Conservation (phyloP, 2,888 invertebrate genomes). For the Drosophila prostipennis region DNA sequence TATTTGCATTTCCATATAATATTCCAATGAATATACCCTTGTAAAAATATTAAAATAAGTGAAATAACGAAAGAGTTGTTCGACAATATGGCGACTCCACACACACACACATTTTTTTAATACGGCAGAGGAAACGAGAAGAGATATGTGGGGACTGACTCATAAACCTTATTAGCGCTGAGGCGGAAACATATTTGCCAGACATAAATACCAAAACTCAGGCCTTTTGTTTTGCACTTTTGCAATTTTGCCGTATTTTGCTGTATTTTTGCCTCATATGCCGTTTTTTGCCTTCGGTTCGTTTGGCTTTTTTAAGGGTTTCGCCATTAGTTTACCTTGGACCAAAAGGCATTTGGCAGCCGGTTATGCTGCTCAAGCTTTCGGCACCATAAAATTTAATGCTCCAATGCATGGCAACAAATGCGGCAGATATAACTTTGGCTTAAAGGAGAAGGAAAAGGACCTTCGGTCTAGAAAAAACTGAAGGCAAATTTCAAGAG, state of each 20-base stretch:
- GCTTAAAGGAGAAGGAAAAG: neutral
- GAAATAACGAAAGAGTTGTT: conserved; percentile 64
- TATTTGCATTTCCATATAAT: neutral
- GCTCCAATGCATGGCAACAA: conserved; percentile 75
- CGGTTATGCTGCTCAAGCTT: conserved; percentile 42
- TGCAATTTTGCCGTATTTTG: conserved; percentile 68
- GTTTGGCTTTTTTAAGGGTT: conserved; percentile 34
- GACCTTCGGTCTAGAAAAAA: conserved; percentile 42
- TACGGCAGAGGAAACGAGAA: conserved; percentile 4
- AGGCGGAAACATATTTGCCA: conserved; percentile 76
- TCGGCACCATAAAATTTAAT: conserved; percentile 71
- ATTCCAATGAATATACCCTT: neutral
- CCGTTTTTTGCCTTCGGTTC: conserved; percentile 49
- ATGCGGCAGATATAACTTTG: conserved; percentile 57
- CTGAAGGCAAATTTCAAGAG: conserved; percentile 64
- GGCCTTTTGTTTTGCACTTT: conserved; percentile 75
- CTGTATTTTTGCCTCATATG: conserved; percentile 54
- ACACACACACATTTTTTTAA: conserved; percentile 2
- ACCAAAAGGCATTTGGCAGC: conserved; percentile 5
- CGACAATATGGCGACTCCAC: conserved; percentile 63
- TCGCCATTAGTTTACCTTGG: conserved; percentile 11
- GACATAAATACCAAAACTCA: conserved; percentile 72
- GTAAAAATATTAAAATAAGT: conserved; percentile 7
- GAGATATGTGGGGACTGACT: conserved; percentile 47
- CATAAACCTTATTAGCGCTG: conserved; percentile 78